Conservation (phyloP, 2,888 invertebrate genomes). For the Parnassius apollo region DNA sequence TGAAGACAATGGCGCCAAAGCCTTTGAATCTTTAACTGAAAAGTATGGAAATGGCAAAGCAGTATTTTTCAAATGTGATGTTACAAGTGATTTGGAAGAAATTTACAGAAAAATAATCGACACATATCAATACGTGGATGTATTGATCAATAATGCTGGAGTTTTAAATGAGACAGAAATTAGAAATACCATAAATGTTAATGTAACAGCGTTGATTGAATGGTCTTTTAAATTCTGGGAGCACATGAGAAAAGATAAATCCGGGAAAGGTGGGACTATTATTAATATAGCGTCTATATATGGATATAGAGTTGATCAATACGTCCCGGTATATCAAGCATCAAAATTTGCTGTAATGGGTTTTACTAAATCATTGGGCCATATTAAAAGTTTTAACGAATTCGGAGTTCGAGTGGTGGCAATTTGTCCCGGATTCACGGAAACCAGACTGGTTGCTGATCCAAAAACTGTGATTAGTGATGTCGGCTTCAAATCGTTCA, state of each 20-base stretch:
- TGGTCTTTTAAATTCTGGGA: conserved; percentile 79
- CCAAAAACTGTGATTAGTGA: conserved; percentile 32
- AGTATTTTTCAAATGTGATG: conserved; percentile 68
- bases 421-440: conserved; percentile 74
- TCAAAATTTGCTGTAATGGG: conserved; percentile 78
- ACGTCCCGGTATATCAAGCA: conserved; percentile 77
- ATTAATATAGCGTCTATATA: conserved; percentile 84
- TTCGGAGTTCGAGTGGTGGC: conserved; percentile 59
- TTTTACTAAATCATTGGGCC: conserved; percentile 63
- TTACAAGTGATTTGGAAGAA: conserved; percentile 59
- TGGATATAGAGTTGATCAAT: conserved; percentile 68
- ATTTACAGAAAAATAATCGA: conserved; percentile 43
- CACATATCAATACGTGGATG: conserved; percentile 48
- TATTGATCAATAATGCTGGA: conserved; percentile 61
- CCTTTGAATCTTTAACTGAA: conserved; percentile 51
- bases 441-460: conserved; percentile 24
- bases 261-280: conserved; percentile 82
- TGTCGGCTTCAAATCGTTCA: conserved; percentile 36
- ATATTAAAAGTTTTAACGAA: conserved; percentile 53
- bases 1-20: conserved; percentile 44
- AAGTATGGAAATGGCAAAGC: conserved; percentile 65
- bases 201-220: conserved; percentile 50
- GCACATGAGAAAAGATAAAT: conserved; percentile 79
- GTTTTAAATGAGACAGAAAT: conserved; percentile 36
- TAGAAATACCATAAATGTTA: conserved; percentile 53